Evolutionary conservation across 2,888 invertebrate species (phyloP).

Genomic region (Tribolium freemani): DNA sequence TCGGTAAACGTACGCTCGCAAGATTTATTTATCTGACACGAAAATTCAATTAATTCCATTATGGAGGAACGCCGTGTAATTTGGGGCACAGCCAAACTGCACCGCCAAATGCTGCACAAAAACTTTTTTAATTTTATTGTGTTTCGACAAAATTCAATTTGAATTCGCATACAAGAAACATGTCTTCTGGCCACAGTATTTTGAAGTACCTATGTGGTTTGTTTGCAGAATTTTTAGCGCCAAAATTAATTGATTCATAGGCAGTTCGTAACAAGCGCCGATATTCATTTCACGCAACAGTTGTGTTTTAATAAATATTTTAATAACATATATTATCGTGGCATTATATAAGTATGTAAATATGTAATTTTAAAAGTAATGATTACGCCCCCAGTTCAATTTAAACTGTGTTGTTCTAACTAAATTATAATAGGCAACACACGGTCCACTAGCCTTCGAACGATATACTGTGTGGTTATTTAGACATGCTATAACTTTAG

Average conservation of each 20-base stretch:
- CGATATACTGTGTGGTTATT: slow-evolving; percentile 48
- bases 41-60: slow-evolving; percentile 47
- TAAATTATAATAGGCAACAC: slow-evolving; percentile 55
- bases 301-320: slow-evolving; percentile 38
- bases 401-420: slow-evolving; percentile 46
- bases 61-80: slow-evolving; percentile 28
- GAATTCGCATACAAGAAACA: too few relatives aligned
- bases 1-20: slow-evolving; percentile 32
- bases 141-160: neutral
- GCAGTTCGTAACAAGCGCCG: slow-evolving; percentile 3
- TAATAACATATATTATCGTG: slow-evolving; percentile 28
- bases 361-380: slow-evolving; percentile 56
- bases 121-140: too few relatives aligned
- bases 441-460: slow-evolving; percentile 55
- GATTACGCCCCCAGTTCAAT: slow-evolving; percentile 58
- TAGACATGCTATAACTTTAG: slow-evolving; percentile 53
- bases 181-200: too few relatives aligned
- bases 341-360: slow-evolving; percentile 52
- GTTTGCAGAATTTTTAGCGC: too few relatives aligned
- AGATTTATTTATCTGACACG: slow-evolving; percentile 46
- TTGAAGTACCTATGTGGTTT: too few relatives aligned
- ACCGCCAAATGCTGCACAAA: neutral
- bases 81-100: slow-evolving; percentile 6
- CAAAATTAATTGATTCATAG: slow-evolving; percentile 4
- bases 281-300: slow-evolving; percentile 42